Conservation (phyloP, 2,888 invertebrate genomes). For the Mechanitis mazaeus region DNA sequence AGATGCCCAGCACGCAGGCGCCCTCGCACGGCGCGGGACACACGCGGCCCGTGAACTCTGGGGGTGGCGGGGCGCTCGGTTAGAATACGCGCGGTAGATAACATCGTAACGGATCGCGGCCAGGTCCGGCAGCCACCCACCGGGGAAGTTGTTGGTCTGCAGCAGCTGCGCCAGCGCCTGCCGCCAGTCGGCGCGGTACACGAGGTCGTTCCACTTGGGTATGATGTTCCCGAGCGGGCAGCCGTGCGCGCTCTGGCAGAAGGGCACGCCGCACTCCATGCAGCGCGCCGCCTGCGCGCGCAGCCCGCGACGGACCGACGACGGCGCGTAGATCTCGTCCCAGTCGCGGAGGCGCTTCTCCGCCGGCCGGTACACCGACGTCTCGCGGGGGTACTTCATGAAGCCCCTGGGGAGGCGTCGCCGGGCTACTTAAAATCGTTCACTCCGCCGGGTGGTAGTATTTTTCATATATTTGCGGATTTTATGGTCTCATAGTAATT, state of each 20-base stretch:
- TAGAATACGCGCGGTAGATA: neutral
- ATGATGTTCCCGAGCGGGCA: slow-evolving; percentile 99
- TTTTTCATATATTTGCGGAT: too few species aligned
- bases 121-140: slow-evolving; percentile 80
- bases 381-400: slow-evolving; percentile 96
- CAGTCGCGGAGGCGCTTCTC: slow-evolving; percentile 93
- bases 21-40: slow-evolving; percentile 99
- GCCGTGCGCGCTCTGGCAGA: slow-evolving; percentile 89
- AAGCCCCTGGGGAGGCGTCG: slow-evolving; percentile 82
- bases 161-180: slow-evolving; percentile 94
- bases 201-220: slow-evolving; percentile 98
- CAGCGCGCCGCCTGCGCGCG: slow-evolving; percentile 94
- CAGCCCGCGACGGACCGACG: slow-evolving; percentile 91
- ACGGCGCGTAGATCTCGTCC: slow-evolving; percentile 96
- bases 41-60: slow-evolving; percentile 94
- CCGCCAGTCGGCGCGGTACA: slow-evolving; percentile 96
- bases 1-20: slow-evolving; percentile 97
- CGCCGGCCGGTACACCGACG: slow-evolving; percentile 88
- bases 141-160: slow-evolving; percentile 99
- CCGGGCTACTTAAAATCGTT: too few species aligned
- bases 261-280: slow-evolving; percentile 99
- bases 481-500: too few species aligned
- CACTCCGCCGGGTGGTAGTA: too few species aligned
- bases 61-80: neutral
- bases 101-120: too few species aligned